Evolutionary conservation across 2,113 vertebrate genomes (phyloP).

Genomic region (Laticauda colubrina): DNA sequence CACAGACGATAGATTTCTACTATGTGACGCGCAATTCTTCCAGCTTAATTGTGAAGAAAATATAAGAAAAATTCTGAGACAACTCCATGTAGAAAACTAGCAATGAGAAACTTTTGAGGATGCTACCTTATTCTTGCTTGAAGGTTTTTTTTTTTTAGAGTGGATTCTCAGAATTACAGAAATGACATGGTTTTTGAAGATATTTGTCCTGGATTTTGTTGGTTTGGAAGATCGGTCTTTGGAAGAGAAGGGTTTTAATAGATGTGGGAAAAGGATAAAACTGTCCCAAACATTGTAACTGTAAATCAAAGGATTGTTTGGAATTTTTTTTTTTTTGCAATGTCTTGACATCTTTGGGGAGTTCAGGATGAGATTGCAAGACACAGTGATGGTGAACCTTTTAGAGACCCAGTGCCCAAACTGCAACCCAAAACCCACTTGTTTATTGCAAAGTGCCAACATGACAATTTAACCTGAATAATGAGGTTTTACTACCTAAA

Average conservation of each 20-base stretch:
- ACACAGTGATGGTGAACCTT: no score
- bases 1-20: not conserved
- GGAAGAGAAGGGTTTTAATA: not conserved
- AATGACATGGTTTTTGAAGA: not conserved
- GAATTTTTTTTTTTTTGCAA: no score
- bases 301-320: not conserved
- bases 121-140: not conserved
- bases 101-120: not conserved
- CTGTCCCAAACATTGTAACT: not conserved
- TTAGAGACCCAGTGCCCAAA: no score
- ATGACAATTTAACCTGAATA: no score
- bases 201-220: not conserved
- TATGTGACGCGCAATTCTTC: not conserved
- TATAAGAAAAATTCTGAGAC: not conserved
- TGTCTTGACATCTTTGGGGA: not conserved
- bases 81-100: not conserved
- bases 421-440: no score
- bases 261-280: not conserved
- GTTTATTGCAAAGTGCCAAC: no score
- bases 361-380: not conserved
- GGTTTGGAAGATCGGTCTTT: not conserved
- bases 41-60: not conserved
- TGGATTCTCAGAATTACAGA: not conserved
- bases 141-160: not conserved
- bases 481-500: no score